Base-by-base conservation (phyloP, 2,888 invertebrate genomes). In the Ischnura elegans region DNA sequence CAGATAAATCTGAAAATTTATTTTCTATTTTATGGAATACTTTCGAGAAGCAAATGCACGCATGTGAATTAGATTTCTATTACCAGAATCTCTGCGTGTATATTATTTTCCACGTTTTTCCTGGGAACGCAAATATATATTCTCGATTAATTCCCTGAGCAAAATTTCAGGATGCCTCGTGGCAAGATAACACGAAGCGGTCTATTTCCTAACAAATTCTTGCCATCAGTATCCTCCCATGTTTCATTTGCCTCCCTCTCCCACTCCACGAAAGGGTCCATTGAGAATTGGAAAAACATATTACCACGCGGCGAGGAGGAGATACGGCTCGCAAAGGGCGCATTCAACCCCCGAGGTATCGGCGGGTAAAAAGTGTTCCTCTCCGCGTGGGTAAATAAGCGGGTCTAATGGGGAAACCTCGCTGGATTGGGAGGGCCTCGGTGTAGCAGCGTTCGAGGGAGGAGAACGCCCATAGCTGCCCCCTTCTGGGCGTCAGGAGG, bases 211-310 rank as follows among this genome's bases (percentile, higher is more conserved):
- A 21, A 29, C 10, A 29, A 36, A 36, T 13, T 36, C 8, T 36
- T 29, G 10, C 76, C 10, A 76, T 76, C 36, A 29, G 66, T 29
- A 6, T 13, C 4, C 36, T 36, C 76, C 5, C 16, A 10, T 29
- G 2, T 76, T 76, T 13, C 36, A 1, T 13, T 36, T 76, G 36
- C 10, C 25, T 13, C 13, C 19, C 6, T 51, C 51, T 76, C 76
- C 25, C 61, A 3, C 61, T 61, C 25, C 61, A 19, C 61, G 8
- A 25, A 61, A 76, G 29, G 16, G 76, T 13, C 36, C 29, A 36
- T 76, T 76, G 36, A 29, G 76, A 36, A 76, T 76, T 36, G 76
- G 76, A 76, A 76, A 36, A 76, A 76, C 76, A 76, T 76, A 76
- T 36, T 36, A 76, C 36, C 29, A 36, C n/a, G n/a, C n/a, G n/a